Evolutionary conservation across 92 coral and sea anemone genomes (phyloP).

Genomic region (Porites lobata): DNA sequence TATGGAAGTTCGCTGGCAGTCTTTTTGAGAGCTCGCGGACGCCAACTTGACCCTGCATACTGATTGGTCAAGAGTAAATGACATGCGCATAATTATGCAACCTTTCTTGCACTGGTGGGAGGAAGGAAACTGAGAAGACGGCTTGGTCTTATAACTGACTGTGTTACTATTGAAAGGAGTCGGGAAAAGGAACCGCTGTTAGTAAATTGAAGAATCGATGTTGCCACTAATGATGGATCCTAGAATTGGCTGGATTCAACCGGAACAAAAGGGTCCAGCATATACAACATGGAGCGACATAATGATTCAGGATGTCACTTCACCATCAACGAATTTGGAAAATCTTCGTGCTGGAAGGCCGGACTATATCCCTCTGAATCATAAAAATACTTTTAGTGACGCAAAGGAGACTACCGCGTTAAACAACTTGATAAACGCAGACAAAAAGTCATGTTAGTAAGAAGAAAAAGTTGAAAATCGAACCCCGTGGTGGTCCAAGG

Average conservation of each 20-base stretch:
- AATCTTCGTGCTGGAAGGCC: conserved; percentile 48
- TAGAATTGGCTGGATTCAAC: conserved; percentile 95
- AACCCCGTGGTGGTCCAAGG: conserved; percentile 92
- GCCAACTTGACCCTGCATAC: not conserved
- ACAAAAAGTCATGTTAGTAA: conserved; percentile 83
- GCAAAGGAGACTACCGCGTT: conserved; percentile 63
- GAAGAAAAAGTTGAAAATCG: conserved; percentile 88
- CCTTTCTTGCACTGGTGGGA: conserved; percentile 24
- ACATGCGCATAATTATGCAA: conserved; percentile 59
- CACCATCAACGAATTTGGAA: conserved; percentile 64
- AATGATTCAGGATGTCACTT: conserved; percentile 67
- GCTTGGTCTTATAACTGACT: not conserved
- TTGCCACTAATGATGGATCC: conserved; percentile 83
- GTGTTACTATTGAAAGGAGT: not conserved
- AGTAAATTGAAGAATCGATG: conserved; percentile 49
- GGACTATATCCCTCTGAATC: conserved; percentile 89
- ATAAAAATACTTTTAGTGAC: conserved; percentile 66
- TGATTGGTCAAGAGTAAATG: conserved; percentile 71
- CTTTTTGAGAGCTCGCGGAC: not conserved
- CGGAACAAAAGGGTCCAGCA: conserved; percentile 96
- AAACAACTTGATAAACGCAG: conserved; percentile 81
- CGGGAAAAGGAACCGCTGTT: not conserved
- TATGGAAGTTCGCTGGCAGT: conserved; percentile 2
- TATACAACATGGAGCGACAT: conserved; percentile 83
- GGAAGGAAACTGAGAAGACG: conserved; percentile 11